Conservation (phyloP, 92 coral and sea anemone species). For the Diadumene lineata region DNA sequence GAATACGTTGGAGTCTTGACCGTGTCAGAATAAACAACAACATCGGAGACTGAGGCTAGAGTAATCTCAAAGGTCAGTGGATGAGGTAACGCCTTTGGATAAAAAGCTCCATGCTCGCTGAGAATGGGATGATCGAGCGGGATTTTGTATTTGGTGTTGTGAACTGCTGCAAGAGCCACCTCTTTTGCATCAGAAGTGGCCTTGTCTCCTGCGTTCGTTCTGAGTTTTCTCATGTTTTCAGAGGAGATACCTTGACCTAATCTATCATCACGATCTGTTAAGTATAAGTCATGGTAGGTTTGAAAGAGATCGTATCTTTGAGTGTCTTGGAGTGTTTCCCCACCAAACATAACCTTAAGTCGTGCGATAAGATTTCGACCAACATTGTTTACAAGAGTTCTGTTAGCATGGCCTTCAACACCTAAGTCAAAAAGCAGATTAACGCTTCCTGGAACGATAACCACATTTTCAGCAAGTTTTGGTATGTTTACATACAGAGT, state of each 20-base stretch:
- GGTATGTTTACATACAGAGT: conserved; percentile 49
- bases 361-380: conserved; percentile 46
- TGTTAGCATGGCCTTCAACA: conserved; percentile 43
- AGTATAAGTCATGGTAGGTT: conserved; percentile 38
- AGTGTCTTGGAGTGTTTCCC: conserved; percentile 56
- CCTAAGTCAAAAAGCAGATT: conserved; percentile 27
- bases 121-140: conserved; percentile 50
- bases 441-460: conserved; percentile 48
- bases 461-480: conserved; percentile 50
- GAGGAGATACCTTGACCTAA: conserved; percentile 39
- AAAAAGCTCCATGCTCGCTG: conserved; percentile 44
- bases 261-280: conserved; percentile 21
- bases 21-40: conserved; percentile 33
- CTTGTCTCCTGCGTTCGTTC: conserved; percentile 52
- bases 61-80: conserved; percentile 47
- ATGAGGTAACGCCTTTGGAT: conserved; percentile 46
- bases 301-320: conserved; percentile 52
- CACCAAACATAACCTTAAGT: conserved; percentile 38
- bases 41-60: conserved; percentile 29
- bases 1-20: conserved; percentile 23
- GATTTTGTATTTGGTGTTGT: conserved; percentile 34
- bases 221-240: conserved; percentile 33
- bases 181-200: conserved; percentile 36
- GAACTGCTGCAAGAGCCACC: conserved; percentile 43
- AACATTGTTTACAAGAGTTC: conserved; percentile 44